Evolutionary conservation across 1,140 invertebrate species (phyloP).

Genomic region (Ceratitis capitata): DNA sequence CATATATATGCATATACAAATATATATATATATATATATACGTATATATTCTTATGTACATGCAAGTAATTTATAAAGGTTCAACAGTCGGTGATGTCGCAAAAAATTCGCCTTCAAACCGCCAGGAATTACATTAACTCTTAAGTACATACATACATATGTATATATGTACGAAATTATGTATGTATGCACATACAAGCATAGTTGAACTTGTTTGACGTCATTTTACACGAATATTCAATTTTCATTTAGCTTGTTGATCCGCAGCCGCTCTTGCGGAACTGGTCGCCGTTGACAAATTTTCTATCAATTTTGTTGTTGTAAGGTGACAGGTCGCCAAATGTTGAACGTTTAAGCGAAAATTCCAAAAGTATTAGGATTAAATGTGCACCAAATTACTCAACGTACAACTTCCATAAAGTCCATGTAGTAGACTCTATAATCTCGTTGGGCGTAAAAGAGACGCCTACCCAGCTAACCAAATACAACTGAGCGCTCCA

Average conservation of each 20-base stretch:
- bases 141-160: neutral
- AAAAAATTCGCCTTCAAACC: neutral
- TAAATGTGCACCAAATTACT: conserved; percentile 13
- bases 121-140: neutral
- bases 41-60: neutral
- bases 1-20: neutral
- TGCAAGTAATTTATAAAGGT: neutral
- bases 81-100: neutral
- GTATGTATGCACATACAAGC: neutral
- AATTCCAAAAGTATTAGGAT: conserved; percentile 12
- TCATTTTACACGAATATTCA: conserved; percentile 29
- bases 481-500: no score
- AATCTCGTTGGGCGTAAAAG: no score
- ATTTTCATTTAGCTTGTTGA: conserved; percentile 23
- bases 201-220: conserved; percentile 7
- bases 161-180: no score
- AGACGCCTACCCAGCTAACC: no score
- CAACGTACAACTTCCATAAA: no score
- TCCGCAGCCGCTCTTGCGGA: neutral
- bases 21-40: no score
- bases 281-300: conserved; percentile 12
- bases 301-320: conserved; percentile 20
- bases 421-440: no score
- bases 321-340: conserved; percentile 1
- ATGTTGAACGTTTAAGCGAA: neutral